These are phyloP conservation scores for Eupithecia pulchellata DNA, from an alignment of 2,888 invertebrate genomes.

Conservation along the genomic window DNA sequence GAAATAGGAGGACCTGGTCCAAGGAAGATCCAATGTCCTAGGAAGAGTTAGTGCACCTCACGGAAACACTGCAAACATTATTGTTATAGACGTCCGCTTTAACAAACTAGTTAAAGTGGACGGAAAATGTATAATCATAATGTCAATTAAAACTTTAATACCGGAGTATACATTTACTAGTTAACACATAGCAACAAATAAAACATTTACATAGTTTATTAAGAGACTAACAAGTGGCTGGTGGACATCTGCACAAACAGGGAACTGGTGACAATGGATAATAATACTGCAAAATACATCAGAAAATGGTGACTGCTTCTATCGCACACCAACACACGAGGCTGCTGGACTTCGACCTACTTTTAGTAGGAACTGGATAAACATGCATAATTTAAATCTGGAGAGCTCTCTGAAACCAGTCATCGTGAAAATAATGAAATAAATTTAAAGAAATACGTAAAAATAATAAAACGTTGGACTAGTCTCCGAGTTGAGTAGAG, in stretches of 20 bases:
- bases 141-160: neutral
- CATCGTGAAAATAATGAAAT: neutral
- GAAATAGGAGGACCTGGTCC: neutral
- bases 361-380: neutral
- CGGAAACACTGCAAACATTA: neutral
- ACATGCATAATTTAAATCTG: neutral
- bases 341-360: neutral
- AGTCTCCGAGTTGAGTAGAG: neutral
- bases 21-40: neutral
- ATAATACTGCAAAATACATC: neutral
- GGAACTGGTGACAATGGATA: slow-evolving; percentile 4
- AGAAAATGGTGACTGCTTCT: neutral
- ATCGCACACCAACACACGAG: neutral
- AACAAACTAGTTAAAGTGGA: neutral
- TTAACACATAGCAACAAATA: neutral
- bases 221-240: neutral
- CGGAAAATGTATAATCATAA: neutral
- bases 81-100: neutral
- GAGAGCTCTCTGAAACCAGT: neutral
- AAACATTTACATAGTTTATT: neutral
- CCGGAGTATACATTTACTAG: neutral
- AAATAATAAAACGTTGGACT: neutral
- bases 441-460: neutral
- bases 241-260: neutral
- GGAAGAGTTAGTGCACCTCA: neutral